Evolutionary conservation across 2,797 vertebrate species (phyloP).

Genomic region (Characodon lateralis): DNA sequence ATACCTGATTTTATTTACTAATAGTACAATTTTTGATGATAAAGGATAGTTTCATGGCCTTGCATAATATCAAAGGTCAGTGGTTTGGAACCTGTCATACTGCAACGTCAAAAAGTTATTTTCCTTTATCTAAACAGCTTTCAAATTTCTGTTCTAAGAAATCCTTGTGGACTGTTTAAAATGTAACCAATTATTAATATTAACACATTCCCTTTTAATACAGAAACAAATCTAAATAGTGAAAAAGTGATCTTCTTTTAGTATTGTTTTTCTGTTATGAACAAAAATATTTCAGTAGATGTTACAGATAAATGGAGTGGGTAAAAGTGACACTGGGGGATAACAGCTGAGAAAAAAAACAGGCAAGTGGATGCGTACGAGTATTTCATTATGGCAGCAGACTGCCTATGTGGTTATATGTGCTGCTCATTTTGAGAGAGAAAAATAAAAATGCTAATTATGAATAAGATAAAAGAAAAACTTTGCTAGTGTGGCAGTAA

Average conservation of each 20-base stretch:
- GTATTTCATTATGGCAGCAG: slow-evolving; percentile 31
- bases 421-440: background rate
- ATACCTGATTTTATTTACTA: too few relatives aligned
- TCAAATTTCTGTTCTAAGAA: too few relatives aligned
- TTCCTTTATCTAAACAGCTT: too few relatives aligned
- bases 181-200: too few relatives aligned
- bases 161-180: too few relatives aligned
- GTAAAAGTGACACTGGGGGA: slow-evolving; percentile 24
- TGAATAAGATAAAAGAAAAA: too few relatives aligned
- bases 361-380: slow-evolving; percentile 23
- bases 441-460: slow-evolving; percentile 44
- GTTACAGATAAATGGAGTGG: slow-evolving; percentile 30
- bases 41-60: too few relatives aligned
- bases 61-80: too few relatives aligned
- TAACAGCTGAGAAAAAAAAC: slow-evolving; percentile 7
- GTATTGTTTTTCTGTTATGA: slow-evolving; percentile 1
- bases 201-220: background rate
- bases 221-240: background rate
- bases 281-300: slow-evolving; percentile 9
- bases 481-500: too few relatives aligned
- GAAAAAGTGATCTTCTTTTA: background rate
- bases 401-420: slow-evolving; percentile 12
- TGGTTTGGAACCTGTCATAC: too few relatives aligned
- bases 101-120: too few relatives aligned
- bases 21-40: too few relatives aligned